Percentiles rank a stretch among this genome's conserved stretches.
Conservation (phyloP, 2,888 invertebrate species). For the Noctua fimbriata region DNA sequence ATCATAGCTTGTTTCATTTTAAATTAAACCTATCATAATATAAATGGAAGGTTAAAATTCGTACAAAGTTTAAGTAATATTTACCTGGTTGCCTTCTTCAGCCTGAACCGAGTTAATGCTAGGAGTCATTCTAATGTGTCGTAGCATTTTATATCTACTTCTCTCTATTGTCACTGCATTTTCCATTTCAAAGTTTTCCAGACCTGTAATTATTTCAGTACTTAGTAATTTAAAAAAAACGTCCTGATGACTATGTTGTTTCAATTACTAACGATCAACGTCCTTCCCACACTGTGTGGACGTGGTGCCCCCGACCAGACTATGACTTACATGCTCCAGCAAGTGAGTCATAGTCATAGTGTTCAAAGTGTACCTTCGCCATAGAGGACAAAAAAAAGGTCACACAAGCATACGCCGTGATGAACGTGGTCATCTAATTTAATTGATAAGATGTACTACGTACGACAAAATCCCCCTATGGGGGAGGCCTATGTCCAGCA, state of each 20-base stretch:
- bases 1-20: no score
- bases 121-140: slow-evolving; percentile 85
- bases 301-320: not conserved
- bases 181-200: slow-evolving; percentile 80
- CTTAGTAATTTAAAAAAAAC: not conserved
- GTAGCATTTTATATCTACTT: slow-evolving; percentile 82
- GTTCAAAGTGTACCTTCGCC: not conserved
- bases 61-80: not conserved
- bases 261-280: not conserved
- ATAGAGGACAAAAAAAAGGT: not conserved
- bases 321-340: not conserved
- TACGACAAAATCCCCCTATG: no score
- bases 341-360: no score
- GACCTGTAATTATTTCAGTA: slow-evolving; percentile 69
- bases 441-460: no score
- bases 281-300: not conserved
- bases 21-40: no score
- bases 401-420: not conserved
- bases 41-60: not conserved
- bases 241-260: not conserved
- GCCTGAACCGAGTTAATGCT: slow-evolving; percentile 82
- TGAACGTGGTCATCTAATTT: not conserved
- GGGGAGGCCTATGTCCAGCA: no score
- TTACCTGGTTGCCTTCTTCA: slow-evolving; percentile 88
- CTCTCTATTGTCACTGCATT: slow-evolving; percentile 72